Evolutionary conservation across 1,140 invertebrate species (phyloP).

Genomic region (Amphibalanus amphitrite): DNA sequence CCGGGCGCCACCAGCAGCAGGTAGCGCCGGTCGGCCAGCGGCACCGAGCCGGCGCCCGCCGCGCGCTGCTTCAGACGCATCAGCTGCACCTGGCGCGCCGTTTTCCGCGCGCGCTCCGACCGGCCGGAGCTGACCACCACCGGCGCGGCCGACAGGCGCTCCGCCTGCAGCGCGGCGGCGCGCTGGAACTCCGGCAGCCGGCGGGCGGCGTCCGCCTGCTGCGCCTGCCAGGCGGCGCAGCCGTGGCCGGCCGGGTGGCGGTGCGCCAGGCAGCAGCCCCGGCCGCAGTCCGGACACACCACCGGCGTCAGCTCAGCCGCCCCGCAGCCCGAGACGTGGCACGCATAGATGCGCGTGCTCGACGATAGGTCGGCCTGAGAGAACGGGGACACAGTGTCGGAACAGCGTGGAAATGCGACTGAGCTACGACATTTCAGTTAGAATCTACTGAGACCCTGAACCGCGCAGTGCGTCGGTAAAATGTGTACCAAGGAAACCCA

Average conservation of each 20-base stretch:
- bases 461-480: too few species aligned
- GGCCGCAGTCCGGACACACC: constrained; percentile 36
- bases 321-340: constrained; percentile 21
- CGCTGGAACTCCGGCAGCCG: constrained; percentile 22
- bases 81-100: constrained; percentile 42
- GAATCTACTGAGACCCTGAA: too few species aligned
- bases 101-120: constrained; percentile 23
- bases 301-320: constrained; percentile 32
- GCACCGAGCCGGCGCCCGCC: constrained; percentile 34
- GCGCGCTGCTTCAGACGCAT: constrained; percentile 49
- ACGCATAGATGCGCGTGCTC: constrained; percentile 19
- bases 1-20: constrained; percentile 34
- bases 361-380: background rate
- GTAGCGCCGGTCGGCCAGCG: constrained; percentile 36
- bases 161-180: background rate
- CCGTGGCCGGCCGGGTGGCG: constrained; percentile 38
- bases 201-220: constrained; percentile 32
- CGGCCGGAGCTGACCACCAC: too few species aligned
- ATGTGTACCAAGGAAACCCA: too few species aligned
- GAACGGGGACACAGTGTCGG: too few species aligned
- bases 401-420: too few species aligned
- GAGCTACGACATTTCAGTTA: too few species aligned
- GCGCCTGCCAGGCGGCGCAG: constrained; percentile 30
- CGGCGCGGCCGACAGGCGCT: background rate
- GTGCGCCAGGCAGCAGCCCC: constrained; percentile 41